phyloP scores from a whole-genome alignment of 2,888 invertebrate genomes.

The Hydriomena furcata region DNA sequence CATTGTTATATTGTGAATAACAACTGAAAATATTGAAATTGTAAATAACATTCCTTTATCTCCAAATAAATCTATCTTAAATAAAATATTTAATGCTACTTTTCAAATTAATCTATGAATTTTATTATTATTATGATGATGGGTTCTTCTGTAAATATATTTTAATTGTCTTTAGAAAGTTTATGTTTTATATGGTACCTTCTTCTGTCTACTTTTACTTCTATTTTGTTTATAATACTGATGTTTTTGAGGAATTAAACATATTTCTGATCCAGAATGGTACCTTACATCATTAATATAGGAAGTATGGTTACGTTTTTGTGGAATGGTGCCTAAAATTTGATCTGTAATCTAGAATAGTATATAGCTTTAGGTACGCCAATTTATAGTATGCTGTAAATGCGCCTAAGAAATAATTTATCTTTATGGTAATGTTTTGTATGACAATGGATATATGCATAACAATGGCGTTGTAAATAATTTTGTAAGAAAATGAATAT shows the following conservation, averaged over 20 bases:
- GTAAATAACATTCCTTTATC: constrained; percentile 33
- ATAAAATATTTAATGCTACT: neutral
- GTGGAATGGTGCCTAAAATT: constrained; percentile 68
- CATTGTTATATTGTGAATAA: neutral
- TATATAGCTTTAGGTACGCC: constrained; percentile 42
- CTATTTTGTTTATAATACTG: neutral
- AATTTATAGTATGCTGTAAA: constrained; percentile 56
- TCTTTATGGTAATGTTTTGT: constrained; percentile 76
- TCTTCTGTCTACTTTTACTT: neutral
- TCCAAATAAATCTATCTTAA: constrained; percentile 5
- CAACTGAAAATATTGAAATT: constrained; percentile 7
- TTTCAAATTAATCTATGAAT: neutral
- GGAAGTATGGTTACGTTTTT: constrained; percentile 38
- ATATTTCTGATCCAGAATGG: neutral
- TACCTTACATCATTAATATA: constrained; percentile 5
- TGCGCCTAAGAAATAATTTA: constrained; percentile 72
- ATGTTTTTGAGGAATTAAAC: neutral
- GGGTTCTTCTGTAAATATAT: constrained; percentile 15
- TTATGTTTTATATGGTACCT: neutral
- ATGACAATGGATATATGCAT: constrained; percentile 78
- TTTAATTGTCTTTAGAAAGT: neutral
- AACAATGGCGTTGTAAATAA: constrained; percentile 80
- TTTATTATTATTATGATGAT: constrained; percentile 5
- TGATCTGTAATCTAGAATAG: constrained; percentile 46
- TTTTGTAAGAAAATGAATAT: constrained; percentile 78